Conservation (phyloP, 2,888 invertebrate species). For the Criorhina ranunculi region DNA sequence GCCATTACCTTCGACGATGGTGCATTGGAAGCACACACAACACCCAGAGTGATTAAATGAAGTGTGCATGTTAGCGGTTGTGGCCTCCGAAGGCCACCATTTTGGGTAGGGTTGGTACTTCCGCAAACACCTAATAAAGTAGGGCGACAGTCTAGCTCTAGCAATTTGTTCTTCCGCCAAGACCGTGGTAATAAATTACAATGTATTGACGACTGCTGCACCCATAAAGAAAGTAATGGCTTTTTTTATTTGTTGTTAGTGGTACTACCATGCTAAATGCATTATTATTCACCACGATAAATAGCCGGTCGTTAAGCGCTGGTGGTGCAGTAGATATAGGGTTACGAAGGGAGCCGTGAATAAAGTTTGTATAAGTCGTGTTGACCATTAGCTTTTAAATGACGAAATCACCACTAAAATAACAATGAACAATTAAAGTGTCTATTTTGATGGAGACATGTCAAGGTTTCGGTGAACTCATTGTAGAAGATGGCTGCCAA, state of each 20-base stretch:
- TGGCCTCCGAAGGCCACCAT: constrained; percentile 54
- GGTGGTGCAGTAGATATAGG: not conserved
- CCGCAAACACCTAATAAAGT: constrained; percentile 61
- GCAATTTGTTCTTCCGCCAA: constrained; percentile 39
- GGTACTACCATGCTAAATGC: constrained; percentile 33
- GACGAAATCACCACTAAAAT: constrained; percentile 15
- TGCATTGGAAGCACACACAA: constrained; percentile 31
- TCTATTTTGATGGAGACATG: not conserved
- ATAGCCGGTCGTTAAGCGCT: constrained; percentile 27
- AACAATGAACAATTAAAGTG: constrained; percentile 21
- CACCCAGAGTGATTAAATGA: constrained; percentile 54
- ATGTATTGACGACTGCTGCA: constrained; percentile 57
- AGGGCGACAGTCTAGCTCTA: constrained; percentile 36
- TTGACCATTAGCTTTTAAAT: constrained; percentile 26
- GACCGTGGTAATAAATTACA: constrained; percentile 54
- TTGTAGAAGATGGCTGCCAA: no score
- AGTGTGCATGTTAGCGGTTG: constrained; percentile 57
- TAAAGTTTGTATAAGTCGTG: constrained; percentile 7
- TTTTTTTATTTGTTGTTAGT: constrained; percentile 31
- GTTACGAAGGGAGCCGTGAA: not conserved
- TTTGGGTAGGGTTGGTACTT: constrained; percentile 54
- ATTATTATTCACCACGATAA: constrained; percentile 61
- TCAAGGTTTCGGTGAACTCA: not conserved
- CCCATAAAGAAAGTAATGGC: constrained; percentile 61
- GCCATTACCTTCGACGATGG: not conserved